Percentiles rank a stretch among this genome's conserved stretches.
phyloP scores from a whole-genome alignment of 2,888 invertebrate species.

The Drosophila greeni region DNA sequence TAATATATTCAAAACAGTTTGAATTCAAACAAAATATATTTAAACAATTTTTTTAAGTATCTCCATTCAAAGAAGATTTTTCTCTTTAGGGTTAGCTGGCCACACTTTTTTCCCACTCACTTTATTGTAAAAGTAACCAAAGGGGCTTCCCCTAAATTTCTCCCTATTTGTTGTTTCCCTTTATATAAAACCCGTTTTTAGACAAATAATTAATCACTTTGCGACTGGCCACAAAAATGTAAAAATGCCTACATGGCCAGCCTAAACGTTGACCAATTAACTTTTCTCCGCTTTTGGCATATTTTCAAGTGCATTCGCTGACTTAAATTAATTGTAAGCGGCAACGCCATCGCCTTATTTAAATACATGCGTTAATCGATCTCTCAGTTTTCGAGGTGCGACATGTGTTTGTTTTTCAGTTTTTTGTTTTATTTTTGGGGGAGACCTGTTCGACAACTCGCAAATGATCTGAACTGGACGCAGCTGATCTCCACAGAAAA shows the following conservation, averaged over 20 bases:
- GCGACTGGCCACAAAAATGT: not conserved
- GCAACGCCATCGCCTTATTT: constrained; percentile 44
- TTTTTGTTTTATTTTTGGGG: constrained; percentile 2
- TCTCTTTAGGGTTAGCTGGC: too few species aligned
- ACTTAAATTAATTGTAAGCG: constrained; percentile 26
- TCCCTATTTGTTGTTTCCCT: not conserved
- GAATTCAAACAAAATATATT: too few species aligned
- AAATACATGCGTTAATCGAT: constrained; percentile 58
- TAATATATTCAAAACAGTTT: too few species aligned
- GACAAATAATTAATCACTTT: constrained; percentile 9
- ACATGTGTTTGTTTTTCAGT: not conserved
- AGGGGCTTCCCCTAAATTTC: constrained; percentile 1
- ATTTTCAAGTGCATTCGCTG: constrained; percentile 57
- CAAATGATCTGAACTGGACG: constrained; percentile 27
- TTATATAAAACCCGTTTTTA: not conserved
- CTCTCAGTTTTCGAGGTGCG: constrained; percentile 32
- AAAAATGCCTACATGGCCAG: not conserved
- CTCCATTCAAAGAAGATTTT: not conserved
- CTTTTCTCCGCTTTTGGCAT: constrained; percentile 20
- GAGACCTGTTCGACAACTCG: constrained; percentile 42
- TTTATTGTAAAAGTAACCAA: too few species aligned
- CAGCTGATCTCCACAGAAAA: constrained; percentile 17
- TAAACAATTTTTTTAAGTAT: too few species aligned
- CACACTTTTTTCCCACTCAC: not conserved
- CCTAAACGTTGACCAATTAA: constrained; percentile 12